Evolutionary conservation across 2,797 vertebrate species (phyloP).

Genomic region (Urophycis tenuis): DNA sequence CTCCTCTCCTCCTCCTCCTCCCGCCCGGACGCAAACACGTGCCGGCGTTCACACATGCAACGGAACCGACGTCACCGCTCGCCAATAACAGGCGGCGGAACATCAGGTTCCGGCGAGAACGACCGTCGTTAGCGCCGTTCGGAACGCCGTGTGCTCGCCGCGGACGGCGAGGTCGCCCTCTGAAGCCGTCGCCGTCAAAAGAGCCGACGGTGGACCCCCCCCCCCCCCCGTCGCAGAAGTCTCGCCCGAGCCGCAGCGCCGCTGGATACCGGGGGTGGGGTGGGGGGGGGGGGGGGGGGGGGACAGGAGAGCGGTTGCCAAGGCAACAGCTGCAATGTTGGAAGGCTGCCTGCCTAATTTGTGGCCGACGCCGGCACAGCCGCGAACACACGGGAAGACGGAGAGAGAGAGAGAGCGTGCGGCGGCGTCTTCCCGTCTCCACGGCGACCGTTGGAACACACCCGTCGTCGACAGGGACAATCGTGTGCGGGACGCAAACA

Average conservation of each 20-base stretch:
- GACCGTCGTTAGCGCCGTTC: no score
- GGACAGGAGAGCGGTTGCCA: conserved; percentile 36
- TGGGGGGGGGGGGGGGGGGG: no score
- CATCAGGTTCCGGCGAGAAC: no score
- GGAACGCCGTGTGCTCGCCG: background rate
- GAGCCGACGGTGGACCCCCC: no score
- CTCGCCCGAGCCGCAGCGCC: background rate
- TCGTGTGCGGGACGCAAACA: no score
- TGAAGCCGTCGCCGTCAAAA: background rate
- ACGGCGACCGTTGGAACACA: background rate
- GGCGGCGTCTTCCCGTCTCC: no score
- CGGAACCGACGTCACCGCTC: no score
- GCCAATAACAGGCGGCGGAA: no score
- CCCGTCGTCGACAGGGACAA: background rate
- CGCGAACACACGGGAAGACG: conserved; percentile 6
- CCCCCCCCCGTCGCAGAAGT: no score
- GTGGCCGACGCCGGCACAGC: conserved; percentile 49
- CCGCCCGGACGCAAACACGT: background rate
- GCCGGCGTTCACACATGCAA: background rate
- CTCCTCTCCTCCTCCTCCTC: no score
- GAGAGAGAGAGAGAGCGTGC: conserved; percentile 15
- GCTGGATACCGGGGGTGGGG: no score
- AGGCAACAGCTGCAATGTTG: conserved; percentile 45
- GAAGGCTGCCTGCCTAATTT: conserved; percentile 36
- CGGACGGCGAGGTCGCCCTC: background rate